Evolutionary conservation across 2,797 vertebrate species (phyloP).

Genomic region (Chelon labrosus): DNA sequence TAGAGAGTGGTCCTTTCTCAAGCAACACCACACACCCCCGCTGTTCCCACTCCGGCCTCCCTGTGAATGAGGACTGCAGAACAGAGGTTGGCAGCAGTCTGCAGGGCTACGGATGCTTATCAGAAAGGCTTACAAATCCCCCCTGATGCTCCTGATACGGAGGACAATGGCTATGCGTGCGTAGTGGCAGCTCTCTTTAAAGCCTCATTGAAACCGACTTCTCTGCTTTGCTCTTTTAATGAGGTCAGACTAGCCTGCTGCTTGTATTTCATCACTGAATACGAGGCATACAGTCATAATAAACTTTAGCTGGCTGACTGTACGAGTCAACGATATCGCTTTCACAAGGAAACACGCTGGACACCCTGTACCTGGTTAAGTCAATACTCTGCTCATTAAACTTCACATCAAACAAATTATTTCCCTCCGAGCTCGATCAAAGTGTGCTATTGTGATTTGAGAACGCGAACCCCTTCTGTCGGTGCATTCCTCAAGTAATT

Average conservation of each 20-base stretch:
- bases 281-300: slow-evolving; percentile 61
- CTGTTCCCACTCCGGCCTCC: slow-evolving; percentile 63
- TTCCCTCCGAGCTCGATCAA: slow-evolving; percentile 37
- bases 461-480: slow-evolving; percentile 21
- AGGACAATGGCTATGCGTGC: slow-evolving; percentile 83
- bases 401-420: slow-evolving; percentile 19
- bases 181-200: slow-evolving; percentile 75
- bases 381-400: slow-evolving; percentile 30
- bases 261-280: slow-evolving; percentile 70
- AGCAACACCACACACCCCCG: slow-evolving; percentile 47
- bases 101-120: slow-evolving; percentile 77
- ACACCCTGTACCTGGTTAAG: slow-evolving; percentile 36
- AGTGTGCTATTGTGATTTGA: slow-evolving; percentile 29
- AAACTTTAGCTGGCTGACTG: slow-evolving; percentile 60
- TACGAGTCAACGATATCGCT: slow-evolving; percentile 35
- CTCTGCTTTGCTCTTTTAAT: slow-evolving; percentile 69
- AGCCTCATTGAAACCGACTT: slow-evolving; percentile 76
- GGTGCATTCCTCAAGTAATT: slow-evolving; percentile 10
- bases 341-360: slow-evolving; percentile 48
- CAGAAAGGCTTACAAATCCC: slow-evolving; percentile 78
- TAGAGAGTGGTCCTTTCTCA: slow-evolving; percentile 21
- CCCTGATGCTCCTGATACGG: slow-evolving; percentile 80
- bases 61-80: slow-evolving; percentile 71
- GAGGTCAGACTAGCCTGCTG: slow-evolving; percentile 72
- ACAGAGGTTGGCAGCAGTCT: slow-evolving; percentile 81